Evolutionary conservation across 2,113 vertebrate genomes (phyloP).

Genomic region (Amazona guildingii): DNA sequence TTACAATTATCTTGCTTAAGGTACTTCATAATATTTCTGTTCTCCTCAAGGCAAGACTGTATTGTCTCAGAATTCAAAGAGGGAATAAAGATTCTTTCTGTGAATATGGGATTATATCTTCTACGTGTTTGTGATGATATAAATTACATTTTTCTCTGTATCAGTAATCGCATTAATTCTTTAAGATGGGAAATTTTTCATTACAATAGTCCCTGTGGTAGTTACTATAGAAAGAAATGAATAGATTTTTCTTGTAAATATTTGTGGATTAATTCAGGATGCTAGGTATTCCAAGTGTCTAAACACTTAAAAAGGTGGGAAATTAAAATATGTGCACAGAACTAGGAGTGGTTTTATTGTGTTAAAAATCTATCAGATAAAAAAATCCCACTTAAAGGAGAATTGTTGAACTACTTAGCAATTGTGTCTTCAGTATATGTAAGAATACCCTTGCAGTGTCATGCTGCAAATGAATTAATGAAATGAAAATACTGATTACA

Average conservation of each 20-base stretch:
- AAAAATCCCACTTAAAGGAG: constrained; percentile 52
- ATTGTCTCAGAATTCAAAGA: constrained; percentile 67
- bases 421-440: constrained; percentile 41
- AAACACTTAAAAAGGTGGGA: constrained; percentile 59
- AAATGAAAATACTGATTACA: constrained; percentile 71
- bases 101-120: constrained; percentile 67
- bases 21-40: constrained; percentile 70
- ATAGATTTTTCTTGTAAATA: constrained; percentile 68
- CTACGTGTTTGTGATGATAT: constrained; percentile 66
- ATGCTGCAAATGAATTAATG: constrained; percentile 66
- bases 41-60: constrained; percentile 69
- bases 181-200: constrained; percentile 70
- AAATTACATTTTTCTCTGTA: constrained; percentile 65
- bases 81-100: constrained; percentile 67
- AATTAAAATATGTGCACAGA: constrained; percentile 39
- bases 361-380: constrained; percentile 56
- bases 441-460: constrained; percentile 66
- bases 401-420: constrained; percentile 58
- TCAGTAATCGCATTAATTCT: constrained; percentile 70
- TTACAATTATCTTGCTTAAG: constrained; percentile 71
- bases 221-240: constrained; percentile 64
- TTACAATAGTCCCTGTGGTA: constrained; percentile 71
- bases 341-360: constrained; percentile 50
- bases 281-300: constrained; percentile 53
- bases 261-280: constrained; percentile 61